Percentiles rank a stretch among this genome's conserved stretches.
These are phyloP conservation scores for Alcis repandata DNA, from an alignment of 2,888 invertebrate species.

Conservation along the genomic window DNA sequence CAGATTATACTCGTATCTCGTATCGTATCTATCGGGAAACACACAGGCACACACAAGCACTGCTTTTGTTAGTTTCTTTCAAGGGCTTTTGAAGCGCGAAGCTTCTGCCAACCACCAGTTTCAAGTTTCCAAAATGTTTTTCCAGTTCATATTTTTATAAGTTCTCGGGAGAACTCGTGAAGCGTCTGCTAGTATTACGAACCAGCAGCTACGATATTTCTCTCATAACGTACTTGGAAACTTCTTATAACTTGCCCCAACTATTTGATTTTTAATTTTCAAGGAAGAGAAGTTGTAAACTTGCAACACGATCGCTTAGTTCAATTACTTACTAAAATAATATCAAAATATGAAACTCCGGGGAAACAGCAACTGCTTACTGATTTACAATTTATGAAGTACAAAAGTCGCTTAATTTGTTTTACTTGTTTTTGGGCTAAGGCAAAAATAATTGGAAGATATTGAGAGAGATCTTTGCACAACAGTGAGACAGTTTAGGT, in stretches of 20 bases:
- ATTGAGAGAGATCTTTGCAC: too few relatives aligned
- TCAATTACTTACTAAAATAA: conserved; percentile 13
- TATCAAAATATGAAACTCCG: not conserved
- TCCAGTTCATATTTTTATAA: not conserved
- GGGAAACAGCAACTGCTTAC: not conserved
- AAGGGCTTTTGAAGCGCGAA: too few relatives aligned
- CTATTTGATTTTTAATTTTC: conserved; percentile 25
- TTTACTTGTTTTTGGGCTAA: too few relatives aligned
- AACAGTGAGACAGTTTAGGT: too few relatives aligned
- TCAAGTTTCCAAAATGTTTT: not conserved
- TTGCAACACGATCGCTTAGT: conserved; percentile 18
- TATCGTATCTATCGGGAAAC: too few relatives aligned
- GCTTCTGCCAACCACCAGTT: not conserved
- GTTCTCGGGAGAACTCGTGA: too few relatives aligned
- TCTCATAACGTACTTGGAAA: conserved; percentile 9
- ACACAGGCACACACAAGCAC: too few relatives aligned
- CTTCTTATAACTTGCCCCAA: conserved; percentile 12
- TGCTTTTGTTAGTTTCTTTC: too few relatives aligned
- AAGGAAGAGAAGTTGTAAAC: conserved; percentile 14
- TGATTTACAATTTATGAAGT: too few relatives aligned
- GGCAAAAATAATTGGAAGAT: too few relatives aligned
- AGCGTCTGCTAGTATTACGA: not conserved
- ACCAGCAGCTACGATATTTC: conserved; percentile 1
- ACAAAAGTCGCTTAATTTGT: too few relatives aligned
- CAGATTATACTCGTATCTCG: too few relatives aligned